A percentile compares a stretch with the other conserved stretches of the same genome.
Conservation (phyloP, 1,140 invertebrate genomes). For the Drosophila punjabiensis region DNA sequence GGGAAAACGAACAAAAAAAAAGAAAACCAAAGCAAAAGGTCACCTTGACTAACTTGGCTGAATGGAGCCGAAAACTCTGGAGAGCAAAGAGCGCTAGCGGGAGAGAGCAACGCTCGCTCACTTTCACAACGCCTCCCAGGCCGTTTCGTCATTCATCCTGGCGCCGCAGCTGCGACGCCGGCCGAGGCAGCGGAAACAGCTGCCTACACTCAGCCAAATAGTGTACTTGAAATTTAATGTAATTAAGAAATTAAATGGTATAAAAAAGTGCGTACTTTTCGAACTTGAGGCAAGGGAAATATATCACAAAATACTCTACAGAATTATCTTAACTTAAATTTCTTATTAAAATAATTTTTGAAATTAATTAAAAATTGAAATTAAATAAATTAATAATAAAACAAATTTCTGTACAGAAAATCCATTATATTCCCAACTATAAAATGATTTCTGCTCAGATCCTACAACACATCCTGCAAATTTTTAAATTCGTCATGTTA, state of each 20-base stretch:
- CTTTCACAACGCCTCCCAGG: slow-evolving; percentile 67
- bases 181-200: slow-evolving; percentile 31
- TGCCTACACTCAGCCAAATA: slow-evolving; percentile 15
- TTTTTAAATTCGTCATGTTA: too few species aligned
- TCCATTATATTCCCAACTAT: too few species aligned
- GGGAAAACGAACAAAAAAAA: background rate
- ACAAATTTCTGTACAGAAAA: too few species aligned
- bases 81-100: slow-evolving; percentile 45
- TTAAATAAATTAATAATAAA: too few species aligned
- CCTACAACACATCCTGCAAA: background rate
- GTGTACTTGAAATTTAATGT: too few species aligned
- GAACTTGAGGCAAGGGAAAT: too few species aligned
- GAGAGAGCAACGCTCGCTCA: slow-evolving; percentile 39
- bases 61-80: slow-evolving; percentile 63
- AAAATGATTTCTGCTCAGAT: background rate
- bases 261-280: background rate
- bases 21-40: slow-evolving; percentile 56
- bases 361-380: too few species aligned
- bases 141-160: slow-evolving; percentile 80
- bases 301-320: background rate
- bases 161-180: slow-evolving; percentile 36
- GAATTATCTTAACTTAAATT: background rate
- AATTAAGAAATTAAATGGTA: background rate
- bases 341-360: too few species aligned
- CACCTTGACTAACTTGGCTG: slow-evolving; percentile 73